Evolutionary conservation across 2,888 invertebrate species (phyloP).

Genomic region (Erpobdella octoculata): DNA sequence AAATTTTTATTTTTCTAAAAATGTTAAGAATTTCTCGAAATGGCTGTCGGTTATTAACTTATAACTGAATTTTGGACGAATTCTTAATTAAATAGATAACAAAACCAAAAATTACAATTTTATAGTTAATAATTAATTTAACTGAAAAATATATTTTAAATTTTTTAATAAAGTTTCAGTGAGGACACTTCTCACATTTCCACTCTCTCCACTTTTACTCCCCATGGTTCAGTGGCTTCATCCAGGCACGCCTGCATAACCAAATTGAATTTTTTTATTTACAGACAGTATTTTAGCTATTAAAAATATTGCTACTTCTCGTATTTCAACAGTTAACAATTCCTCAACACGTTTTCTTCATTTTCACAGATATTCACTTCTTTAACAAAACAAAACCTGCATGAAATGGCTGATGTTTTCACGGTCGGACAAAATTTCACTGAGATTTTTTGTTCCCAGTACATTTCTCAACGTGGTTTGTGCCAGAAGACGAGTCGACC

Average conservation of each 20-base stretch:
- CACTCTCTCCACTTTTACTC: conserved; percentile 39
- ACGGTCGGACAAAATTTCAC: conserved; percentile 46
- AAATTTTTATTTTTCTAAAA: too few relatives aligned
- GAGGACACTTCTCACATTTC: conserved; percentile 39
- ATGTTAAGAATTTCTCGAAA: too few relatives aligned
- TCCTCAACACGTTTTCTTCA: not conserved
- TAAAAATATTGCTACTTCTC: not conserved
- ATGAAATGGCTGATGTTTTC: conserved; percentile 46
- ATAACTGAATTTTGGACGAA: not conserved
- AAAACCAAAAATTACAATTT: too few relatives aligned
- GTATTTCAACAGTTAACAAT: not conserved
- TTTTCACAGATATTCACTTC: not conserved
- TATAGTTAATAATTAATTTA: too few relatives aligned
- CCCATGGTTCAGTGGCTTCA: conserved; percentile 41
- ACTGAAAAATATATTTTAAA: too few relatives aligned
- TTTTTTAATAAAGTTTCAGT: too few relatives aligned
- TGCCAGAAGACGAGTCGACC: conserved; percentile 32
- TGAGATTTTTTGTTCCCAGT: conserved; percentile 43
- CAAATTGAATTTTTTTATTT: not conserved
- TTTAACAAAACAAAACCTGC: conserved; percentile 37
- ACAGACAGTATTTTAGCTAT: too few relatives aligned
- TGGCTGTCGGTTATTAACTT: too few relatives aligned
- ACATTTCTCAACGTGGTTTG: conserved; percentile 40
- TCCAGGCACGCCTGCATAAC: conserved; percentile 39
- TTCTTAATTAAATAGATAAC: not conserved